Evolutionary conservation across 2,888 invertebrate genomes (phyloP), one percentile per base, ranked within the genome.

Genomic region (Pemphredon lugubris): DNA sequence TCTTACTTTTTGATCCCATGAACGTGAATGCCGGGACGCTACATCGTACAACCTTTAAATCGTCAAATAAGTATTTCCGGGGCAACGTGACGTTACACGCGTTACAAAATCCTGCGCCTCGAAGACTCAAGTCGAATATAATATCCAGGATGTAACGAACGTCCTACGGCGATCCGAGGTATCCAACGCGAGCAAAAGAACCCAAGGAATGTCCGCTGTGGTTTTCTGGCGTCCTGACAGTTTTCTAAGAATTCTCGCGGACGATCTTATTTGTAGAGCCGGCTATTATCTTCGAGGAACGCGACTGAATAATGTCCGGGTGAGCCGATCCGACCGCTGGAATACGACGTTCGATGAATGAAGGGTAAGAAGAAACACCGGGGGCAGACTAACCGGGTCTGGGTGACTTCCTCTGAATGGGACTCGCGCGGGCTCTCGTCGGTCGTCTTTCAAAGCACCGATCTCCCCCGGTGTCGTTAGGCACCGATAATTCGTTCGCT

Each of bases 321-420:
- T 68, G 60, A 68, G 47, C 44, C 60, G 61, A 54, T 34, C 66
- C 23, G 65, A 26, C 58, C 16, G 61, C 44, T 55, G 63, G 74
- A 70, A 75, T 74, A 70, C 67, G 68, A 74, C 74, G 76, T 83
- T 81, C 84, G 84, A 87, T 86, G 87, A 87, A 87, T 87, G 87
- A 85, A 87, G 82, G 70, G 73, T 81, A 73, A 59, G 67, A 79
- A 59, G 69, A 69, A 65, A 57, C 66, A 20, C 67, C 39, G 16
- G 39, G 26, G 77, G 68, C 77, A 74, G 71, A 79, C 73, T 75
- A 68, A 57, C 64, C 66, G 75, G 74, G 73, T 81, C 75, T 64
- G 68, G 81, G 75, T 79, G 76, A 67, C 73, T 70, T 64, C 73
- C 77, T 75, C 77, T 85, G 58, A 85, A 83, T 85, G 84, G 77